Evolutionary conservation across 2,888 invertebrate genomes (phyloP).

Genomic region (Pseudococcus viburni): DNA sequence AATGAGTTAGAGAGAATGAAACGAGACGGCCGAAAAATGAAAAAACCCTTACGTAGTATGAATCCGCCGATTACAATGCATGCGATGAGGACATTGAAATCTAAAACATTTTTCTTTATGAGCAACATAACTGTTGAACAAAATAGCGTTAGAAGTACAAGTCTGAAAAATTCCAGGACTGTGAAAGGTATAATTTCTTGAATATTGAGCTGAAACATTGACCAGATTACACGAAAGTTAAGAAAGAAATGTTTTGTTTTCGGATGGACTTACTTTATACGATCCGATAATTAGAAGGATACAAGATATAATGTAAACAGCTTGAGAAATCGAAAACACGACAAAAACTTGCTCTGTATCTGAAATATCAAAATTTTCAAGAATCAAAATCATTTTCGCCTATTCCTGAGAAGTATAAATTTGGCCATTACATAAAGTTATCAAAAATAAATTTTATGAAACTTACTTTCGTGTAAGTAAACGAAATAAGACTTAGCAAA

Average conservation of each 20-base stretch:
- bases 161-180: slow-evolving; percentile 68
- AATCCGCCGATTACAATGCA: slow-evolving; percentile 68
- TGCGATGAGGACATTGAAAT: slow-evolving; percentile 68
- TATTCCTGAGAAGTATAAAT: too few relatives aligned
- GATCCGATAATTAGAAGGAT: slow-evolving; percentile 68
- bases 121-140: slow-evolving; percentile 68
- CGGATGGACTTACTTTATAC: slow-evolving; percentile 67
- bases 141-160: slow-evolving; percentile 66
- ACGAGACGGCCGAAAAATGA: not conserved
- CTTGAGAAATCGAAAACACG: slow-evolving; percentile 65
- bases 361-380: slow-evolving; percentile 48
- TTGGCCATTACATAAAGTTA: too few relatives aligned
- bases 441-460: not conserved
- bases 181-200: slow-evolving; percentile 68
- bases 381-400: not conserved
- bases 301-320: slow-evolving; percentile 67
- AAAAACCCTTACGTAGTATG: slow-evolving; percentile 68
- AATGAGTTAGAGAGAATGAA: not conserved
- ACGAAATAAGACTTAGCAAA: slow-evolving; percentile 33
- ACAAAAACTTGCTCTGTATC: slow-evolving; percentile 67
- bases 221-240: not conserved
- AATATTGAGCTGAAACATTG: slow-evolving; percentile 67
- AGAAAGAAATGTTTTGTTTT: not conserved
- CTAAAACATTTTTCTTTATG: slow-evolving; percentile 68
- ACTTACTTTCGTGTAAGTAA: slow-evolving; percentile 57